Base-by-base conservation (phyloP, 64 coral and sea anemone genomes). In the Dendronephthya gigantea region DNA sequence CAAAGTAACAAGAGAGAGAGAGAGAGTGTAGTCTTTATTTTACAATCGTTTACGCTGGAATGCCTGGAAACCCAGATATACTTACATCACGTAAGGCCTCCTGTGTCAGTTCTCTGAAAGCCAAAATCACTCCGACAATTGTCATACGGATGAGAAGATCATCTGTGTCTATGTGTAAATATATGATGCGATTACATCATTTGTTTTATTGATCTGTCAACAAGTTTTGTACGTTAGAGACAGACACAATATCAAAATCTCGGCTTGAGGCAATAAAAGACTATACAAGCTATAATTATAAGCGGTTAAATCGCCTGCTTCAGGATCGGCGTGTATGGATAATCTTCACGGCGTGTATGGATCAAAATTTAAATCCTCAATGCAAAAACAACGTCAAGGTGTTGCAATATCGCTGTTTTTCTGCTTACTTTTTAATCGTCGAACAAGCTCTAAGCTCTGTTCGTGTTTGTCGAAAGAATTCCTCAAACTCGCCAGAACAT, bases 381-480 rank as follows among this genome's bases (percentile, higher is more conserved):
- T 48, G 23, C 17, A 87, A 1, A 2, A 8, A n/a, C n/a, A n/a
- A n/a, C n/a, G n/a, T n/a, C n/a, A n/a, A n/a, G n/a, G n/a, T n/a
- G n/a, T n/a, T n/a, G n/a, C n/a, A n/a, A n/a, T n/a, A n/a, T n/a
- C n/a, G n/a, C n/a, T n/a, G n/a, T n/a, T n/a, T n/a, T n/a, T n/a
- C n/a, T 40, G 83, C 94, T 22, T 85, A 98, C 95, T 93, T 93
- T 88, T 93, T 31, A 98, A 79, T 81, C 95, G 85, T 58, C 88
- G 89, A 33, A 93, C 7, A 1, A 93, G 92, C 48, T 98, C 95
- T 82, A 91, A 82, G 31, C 92, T 93, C 70, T 93, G 89, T 0
- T 98, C 95, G n/a, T 72, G 92, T 83, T 98, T 98, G 83, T 98
- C 92, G 85, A 98, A 98, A 59, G 88, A 58, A 15, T 81, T 90